A percentile compares a stretch with the other conserved stretches of the same genome.
Conservation (phyloP, 2,797 vertebrate species). For the Ptychobarbus kaznakovi region DNA sequence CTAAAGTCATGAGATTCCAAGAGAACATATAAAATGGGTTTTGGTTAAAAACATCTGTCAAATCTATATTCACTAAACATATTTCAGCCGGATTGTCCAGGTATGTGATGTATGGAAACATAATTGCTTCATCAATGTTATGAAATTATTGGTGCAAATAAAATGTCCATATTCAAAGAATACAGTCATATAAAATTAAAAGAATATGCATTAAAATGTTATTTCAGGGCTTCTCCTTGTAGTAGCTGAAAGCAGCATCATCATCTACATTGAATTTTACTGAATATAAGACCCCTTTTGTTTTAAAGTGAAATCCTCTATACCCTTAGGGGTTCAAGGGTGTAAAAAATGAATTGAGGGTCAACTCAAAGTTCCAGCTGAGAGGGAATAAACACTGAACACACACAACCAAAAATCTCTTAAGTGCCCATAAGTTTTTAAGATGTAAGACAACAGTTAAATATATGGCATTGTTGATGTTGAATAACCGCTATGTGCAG, state of each 20-base stretch:
- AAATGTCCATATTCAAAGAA: neutral
- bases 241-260: conserved; percentile 11
- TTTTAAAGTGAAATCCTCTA: conserved; percentile 48
- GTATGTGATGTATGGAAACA: neutral
- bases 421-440: conserved; percentile 38
- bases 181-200: neutral
- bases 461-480: conserved; percentile 36
- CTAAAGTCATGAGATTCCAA: neutral
- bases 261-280: conserved; percentile 23
- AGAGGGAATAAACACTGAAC: conserved; percentile 30
- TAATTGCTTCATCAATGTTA: neutral
- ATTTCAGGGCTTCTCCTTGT: neutral
- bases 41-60: neutral
- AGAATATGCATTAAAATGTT: neutral
- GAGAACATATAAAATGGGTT: neutral
- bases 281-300: conserved; percentile 33
- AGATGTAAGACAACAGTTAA: conserved; percentile 18
- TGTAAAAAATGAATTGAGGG: conserved; percentile 53
- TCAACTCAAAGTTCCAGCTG: conserved; percentile 34
- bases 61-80: neutral
- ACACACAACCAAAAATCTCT: conserved; percentile 39
- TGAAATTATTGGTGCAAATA: neutral
- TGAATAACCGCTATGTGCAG: conserved; percentile 15
- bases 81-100: neutral
- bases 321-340: conserved; percentile 32